Conservation (phyloP, 2,888 invertebrate genomes). For the Nomada ruficornis region DNA sequence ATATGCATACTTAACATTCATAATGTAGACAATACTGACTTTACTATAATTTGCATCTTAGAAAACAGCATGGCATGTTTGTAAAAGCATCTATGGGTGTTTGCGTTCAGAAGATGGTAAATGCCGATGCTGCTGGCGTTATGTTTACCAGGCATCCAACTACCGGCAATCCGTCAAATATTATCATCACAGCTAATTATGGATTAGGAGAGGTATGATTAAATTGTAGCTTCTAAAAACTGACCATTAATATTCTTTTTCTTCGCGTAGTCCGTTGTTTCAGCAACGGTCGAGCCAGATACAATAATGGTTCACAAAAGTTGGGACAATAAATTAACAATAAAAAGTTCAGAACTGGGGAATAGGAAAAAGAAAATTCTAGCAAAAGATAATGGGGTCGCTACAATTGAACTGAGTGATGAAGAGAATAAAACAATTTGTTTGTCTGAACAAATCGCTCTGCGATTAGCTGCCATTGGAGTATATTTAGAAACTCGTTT, state of each 20-base stretch:
- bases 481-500: conserved; percentile 88
- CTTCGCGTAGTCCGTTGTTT: conserved; percentile 90
- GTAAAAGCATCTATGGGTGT: conserved; percentile 90
- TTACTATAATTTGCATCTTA: conserved; percentile 10
- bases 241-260: neutral
- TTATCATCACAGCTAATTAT: conserved; percentile 92
- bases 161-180: conserved; percentile 88
- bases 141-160: conserved; percentile 93
- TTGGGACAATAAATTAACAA: conserved; percentile 84
- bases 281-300: conserved; percentile 91
- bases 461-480: conserved; percentile 87
- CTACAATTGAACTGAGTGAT: conserved; percentile 83
- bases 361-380: conserved; percentile 86
- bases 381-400: conserved; percentile 84
- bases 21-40: neutral
- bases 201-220: conserved; percentile 91
- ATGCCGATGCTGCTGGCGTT: conserved; percentile 90
- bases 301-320: conserved; percentile 87
- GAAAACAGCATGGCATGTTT: conserved; percentile 90
- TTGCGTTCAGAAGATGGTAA: conserved; percentile 91
- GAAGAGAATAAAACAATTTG: conserved; percentile 85
- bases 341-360: conserved; percentile 85
- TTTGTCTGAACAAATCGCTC: conserved; percentile 85
- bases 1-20: neutral
- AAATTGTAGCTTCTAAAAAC: neutral